These are phyloP conservation scores for Drosophila lutescens DNA, from an alignment of 2,888 invertebrate species.

Conservation along the genomic window DNA sequence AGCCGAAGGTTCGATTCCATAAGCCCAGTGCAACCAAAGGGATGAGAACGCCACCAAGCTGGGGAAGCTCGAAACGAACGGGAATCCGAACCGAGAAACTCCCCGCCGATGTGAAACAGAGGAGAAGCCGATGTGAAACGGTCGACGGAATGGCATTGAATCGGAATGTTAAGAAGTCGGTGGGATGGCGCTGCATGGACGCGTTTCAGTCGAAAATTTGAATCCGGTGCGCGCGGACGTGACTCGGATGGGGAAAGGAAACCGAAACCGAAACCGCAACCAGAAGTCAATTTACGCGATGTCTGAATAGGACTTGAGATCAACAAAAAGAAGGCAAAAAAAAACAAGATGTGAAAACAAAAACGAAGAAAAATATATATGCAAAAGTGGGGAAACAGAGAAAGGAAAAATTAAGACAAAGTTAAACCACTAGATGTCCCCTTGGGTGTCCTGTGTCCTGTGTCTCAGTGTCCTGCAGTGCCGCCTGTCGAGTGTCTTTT, in stretches of 20 bases:
- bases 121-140: conserved; percentile 17
- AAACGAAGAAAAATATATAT: conserved; percentile 30
- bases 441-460: conserved; percentile 29
- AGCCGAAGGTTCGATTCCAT: conserved; percentile 8
- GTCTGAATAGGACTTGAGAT: conserved; percentile 26
- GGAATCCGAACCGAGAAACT: background rate
- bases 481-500: conserved; percentile 45
- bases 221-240: conserved; percentile 72
- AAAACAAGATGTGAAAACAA: conserved; percentile 12
- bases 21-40: background rate
- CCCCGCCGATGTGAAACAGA: conserved; percentile 10
- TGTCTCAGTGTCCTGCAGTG: conserved; percentile 29
- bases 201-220: conserved; percentile 72
- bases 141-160: conserved; percentile 19
- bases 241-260: conserved; percentile 46
- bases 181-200: conserved; percentile 46
- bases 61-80: conserved; percentile 29
- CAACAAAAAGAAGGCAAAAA: conserved; percentile 24
- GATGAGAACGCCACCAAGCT: conserved; percentile 15
- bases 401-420: conserved; percentile 45
- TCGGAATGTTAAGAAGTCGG: conserved; percentile 15
- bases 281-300: conserved; percentile 49
- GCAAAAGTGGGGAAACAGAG: conserved; percentile 26
- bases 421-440: conserved; percentile 47
- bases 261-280: conserved; percentile 9